Evolutionary conservation across 2,797 vertebrate genomes (phyloP).

Genomic region (Halcyon leucocephala): DNA sequence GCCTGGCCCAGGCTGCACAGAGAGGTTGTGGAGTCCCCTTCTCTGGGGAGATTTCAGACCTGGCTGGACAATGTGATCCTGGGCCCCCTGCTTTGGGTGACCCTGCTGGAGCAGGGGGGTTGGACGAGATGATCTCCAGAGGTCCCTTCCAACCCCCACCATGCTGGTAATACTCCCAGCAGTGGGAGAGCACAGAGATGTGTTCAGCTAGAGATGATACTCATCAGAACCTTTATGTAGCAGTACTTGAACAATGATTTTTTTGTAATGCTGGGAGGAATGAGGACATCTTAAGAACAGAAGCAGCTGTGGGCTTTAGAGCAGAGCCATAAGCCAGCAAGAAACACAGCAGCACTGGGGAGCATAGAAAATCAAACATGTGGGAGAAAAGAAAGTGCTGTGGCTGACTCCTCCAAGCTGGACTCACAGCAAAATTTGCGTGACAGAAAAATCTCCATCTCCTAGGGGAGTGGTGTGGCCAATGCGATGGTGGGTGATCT

Average conservation of each 20-base stretch:
- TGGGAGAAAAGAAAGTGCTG: neutral
- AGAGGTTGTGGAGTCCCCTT: no score
- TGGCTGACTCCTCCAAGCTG: neutral
- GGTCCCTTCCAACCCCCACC: no score
- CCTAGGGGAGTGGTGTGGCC: neutral
- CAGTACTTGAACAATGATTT: neutral
- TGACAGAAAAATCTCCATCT: neutral
- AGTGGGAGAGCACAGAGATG: neutral
- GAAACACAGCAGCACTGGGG: neutral
- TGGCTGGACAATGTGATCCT: no score
- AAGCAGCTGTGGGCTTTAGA: neutral
- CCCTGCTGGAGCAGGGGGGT: no score
- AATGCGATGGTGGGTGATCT: fast-evolving
- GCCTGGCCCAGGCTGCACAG: no score
- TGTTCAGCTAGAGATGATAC: neutral
- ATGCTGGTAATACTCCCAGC: no score
- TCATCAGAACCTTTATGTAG: neutral
- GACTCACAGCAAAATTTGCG: fast-evolving
- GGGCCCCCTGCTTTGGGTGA: no score
- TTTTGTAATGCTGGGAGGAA: neutral
- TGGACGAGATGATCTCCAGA: no score
- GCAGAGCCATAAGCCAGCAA: neutral
- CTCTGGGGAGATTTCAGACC: no score
- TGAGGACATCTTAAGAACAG: neutral
- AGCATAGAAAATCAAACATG: neutral